Evolutionary conservation across 1,140 invertebrate genomes (phyloP).

Genomic region (Penaeus vannamei): DNA sequence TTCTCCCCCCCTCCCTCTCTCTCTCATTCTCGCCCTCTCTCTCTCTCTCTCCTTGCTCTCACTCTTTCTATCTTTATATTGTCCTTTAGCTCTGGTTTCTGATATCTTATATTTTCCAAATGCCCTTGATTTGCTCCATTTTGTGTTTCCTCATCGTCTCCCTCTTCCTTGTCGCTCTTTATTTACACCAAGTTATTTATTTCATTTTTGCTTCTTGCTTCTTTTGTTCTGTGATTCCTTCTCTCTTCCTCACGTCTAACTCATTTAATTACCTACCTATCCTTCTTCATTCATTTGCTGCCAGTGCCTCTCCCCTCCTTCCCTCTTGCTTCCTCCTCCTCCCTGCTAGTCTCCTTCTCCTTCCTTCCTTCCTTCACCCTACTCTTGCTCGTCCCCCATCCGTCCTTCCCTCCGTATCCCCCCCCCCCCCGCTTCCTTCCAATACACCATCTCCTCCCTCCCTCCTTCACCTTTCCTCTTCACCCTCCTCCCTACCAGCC

Average conservation of each 20-base stretch:
- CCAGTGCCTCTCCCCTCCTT: not conserved
- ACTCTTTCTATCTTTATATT: too few species aligned
- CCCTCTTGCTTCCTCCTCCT: not conserved
- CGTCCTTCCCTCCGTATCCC: not conserved
- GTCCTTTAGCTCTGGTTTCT: too few species aligned
- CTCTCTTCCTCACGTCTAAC: not conserved
- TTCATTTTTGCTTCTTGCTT: not conserved
- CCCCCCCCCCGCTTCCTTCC: not conserved
- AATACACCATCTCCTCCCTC: not conserved
- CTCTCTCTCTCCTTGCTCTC: too few species aligned
- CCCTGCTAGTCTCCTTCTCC: not conserved
- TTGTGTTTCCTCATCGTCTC: too few species aligned
- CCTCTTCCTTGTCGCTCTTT: too few species aligned
- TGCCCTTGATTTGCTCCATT: too few species aligned
- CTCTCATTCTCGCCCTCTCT: too few species aligned
- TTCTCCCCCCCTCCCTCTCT: too few species aligned
- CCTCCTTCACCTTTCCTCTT: not conserved
- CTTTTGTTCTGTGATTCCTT: not conserved
- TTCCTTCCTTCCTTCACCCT: not conserved
- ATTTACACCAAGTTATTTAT: too few species aligned
- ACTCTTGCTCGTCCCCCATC: not conserved
- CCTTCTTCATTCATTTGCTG: not conserved
- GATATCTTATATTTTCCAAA: too few species aligned
- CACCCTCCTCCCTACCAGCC: not conserved
- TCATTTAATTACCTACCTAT: not conserved